Percentiles rank a stretch among this genome's conserved stretches.
Evolutionary conservation across 2,113 vertebrate species (phyloP).

Genomic region (Ammodramus savannarum): DNA sequence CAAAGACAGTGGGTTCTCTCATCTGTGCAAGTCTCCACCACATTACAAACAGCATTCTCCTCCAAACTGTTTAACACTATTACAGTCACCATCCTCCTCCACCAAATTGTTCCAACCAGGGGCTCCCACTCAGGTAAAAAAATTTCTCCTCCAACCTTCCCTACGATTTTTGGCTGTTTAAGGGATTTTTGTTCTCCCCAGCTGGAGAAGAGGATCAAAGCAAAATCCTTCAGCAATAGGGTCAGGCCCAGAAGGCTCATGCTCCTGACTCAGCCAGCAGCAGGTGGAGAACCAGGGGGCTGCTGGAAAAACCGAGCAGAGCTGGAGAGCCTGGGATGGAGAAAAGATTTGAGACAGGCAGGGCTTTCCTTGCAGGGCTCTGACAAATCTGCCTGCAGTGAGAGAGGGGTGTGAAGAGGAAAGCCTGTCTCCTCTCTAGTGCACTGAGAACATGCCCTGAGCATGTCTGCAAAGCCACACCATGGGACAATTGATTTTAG

Average conservation of each 20-base stretch:
- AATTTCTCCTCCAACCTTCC: not conserved
- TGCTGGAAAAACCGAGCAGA: not conserved
- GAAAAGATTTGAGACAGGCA: not conserved
- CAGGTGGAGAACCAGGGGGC: not conserved
- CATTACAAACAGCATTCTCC: not conserved
- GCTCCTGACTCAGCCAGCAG: not conserved
- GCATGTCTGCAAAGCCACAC: not conserved
- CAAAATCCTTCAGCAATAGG: not conserved
- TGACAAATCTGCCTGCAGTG: not conserved
- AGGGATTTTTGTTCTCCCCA: not conserved
- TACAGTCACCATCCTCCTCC: not conserved
- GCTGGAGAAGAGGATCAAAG: not conserved
- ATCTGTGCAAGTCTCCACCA: not conserved
- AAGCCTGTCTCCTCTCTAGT: not conserved
- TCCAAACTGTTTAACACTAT: not conserved
- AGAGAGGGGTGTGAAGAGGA: not conserved
- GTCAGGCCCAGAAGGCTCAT: not conserved
- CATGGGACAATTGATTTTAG: not conserved
- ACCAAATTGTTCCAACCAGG: not conserved
- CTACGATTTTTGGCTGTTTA: not conserved
- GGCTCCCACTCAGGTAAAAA: not conserved
- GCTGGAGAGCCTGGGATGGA: not conserved
- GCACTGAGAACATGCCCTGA: accelerated
- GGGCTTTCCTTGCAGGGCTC: not conserved
- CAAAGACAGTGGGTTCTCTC: not conserved